Conservation (phyloP, 2,113 vertebrate species). For the Baryphthengus martii region DNA sequence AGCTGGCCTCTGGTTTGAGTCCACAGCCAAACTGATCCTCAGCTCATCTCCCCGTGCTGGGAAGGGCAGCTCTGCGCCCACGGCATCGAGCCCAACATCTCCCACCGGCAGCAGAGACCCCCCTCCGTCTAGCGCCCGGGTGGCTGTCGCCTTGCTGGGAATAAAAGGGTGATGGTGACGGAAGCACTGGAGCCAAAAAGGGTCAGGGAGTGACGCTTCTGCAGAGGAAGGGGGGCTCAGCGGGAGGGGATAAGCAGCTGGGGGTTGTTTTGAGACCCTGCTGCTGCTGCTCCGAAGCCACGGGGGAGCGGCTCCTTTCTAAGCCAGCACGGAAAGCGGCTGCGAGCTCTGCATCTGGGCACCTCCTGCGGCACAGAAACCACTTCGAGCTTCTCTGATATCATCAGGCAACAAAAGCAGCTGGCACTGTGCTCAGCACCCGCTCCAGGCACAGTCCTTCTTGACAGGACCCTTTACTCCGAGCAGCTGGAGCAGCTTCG, state of each 20-base stretch:
- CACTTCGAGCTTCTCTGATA: neutral
- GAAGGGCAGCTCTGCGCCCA: neutral
- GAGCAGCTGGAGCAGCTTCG: neutral
- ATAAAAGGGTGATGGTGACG: neutral
- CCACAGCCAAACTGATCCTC: neutral
- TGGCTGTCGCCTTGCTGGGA: neutral
- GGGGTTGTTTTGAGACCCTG: neutral
- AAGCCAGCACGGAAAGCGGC: neutral
- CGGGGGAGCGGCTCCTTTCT: neutral
- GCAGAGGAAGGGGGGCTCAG: neutral
- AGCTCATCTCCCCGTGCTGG: rapidly evolving
- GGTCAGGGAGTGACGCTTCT: neutral
- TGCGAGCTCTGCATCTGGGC: neutral
- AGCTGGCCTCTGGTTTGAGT: rapidly evolving
- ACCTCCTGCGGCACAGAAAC: neutral
- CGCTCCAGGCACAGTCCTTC: neutral
- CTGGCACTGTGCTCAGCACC: neutral
- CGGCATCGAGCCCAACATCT: neutral
- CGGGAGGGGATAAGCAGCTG: neutral
- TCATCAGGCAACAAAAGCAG: neutral
- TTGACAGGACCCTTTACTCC: neutral
- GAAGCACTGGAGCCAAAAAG: neutral
- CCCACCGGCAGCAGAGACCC: neutral
- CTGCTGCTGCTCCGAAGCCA: neutral
- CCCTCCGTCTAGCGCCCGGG: too few relatives aligned